Base-by-base conservation (phyloP, 2,113 vertebrate genomes). In the Archilochus colubris region DNA sequence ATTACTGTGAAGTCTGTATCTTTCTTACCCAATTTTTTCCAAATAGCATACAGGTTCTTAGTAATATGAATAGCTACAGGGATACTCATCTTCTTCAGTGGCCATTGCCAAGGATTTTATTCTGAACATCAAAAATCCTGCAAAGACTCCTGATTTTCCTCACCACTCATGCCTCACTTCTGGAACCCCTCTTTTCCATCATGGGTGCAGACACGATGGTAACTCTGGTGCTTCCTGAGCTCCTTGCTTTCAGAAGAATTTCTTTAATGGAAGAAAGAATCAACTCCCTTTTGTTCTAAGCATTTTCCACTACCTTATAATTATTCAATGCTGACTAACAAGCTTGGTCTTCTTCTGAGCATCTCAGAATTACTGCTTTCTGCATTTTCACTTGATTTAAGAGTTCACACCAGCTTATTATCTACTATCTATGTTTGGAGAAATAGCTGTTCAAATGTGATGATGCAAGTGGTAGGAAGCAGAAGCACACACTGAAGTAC, bases 141-240 rank as follows among this genome's bases (percentile, higher is more conserved):
- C 25, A 79, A 57, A 36, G 25, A 48, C 7, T 50, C 38, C 18
- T 54, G 30, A 89, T 23, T 15, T 89, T 62, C 24, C 43, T 61
- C 58, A 86, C 12, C 31, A 68, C 28, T 80, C 53, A 31, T 7
- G 21, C 24, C 33, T 79, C 23, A n/a, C 75, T 70, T 67, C 55
- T 66, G 74, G 44, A 90, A 61, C 55, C 12, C 11, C 10, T 15
- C 51, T 74, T 82, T 85, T 85, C 61, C 66, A 62, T 44, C 11
- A 28, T 1, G 2, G 22, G 6, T 6, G 17, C 57, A 43, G 31
- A 44, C 31, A 7, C 59, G 28, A 50, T 0, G 2, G 46, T 30
- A 9, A 51, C 11, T 85, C 70, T 53, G 15, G 17, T 53, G n/a
- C n/a, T 79, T 74, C 70, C 36, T 82, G 20, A 33, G 44, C 57